Base-by-base conservation (phyloP, 2,797 vertebrate genomes). In the Acrossocheilus wenchowensis region DNA sequence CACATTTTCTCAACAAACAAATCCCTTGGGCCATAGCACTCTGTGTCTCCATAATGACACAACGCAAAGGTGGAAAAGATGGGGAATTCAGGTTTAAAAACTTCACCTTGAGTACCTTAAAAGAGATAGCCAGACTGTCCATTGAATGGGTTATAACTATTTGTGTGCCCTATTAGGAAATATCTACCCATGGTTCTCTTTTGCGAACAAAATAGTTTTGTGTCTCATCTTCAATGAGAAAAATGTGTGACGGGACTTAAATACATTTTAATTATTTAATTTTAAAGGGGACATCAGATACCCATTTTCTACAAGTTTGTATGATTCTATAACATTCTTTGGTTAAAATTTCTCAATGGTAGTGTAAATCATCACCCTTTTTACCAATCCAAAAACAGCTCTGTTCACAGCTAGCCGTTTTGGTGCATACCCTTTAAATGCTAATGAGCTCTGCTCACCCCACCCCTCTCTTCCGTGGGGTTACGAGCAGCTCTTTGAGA, bases 1-100 rank as follows among this genome's bases (percentile, higher is more conserved):
- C 52, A 73, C 43, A 77, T 34, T 69, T 90, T 90, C 64, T 72
- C 62, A 89, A 79, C 87, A 84, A 73, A 86, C 72, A 81, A 86
- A 87, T 85, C 80, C 79, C 84, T 6, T 52, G 68, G 78, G 87
- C 78, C 34, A 8, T 2, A 78, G 45, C 57, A 83, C 39, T 73
- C 19, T 62, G 19, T 12, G 36, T 39, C n/a, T 54, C 41, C 60
- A 83, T 79, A 77, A 72, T 66, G 62, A 81, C 74, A 87, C 78
- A 87, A 54, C 39, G 43, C 26, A 79, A 69, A 74, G 23, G 14
- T 21, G 72, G 48, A 73, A 77, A 39, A 48, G 34, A 11, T 26
- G 3, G 50, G 45, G 77, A 87, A 88, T 86, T 81, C 60, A 4
- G 43, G 41, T 88, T 81, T 54, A 81, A 73, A 81, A 77, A 34